A percentile compares a stretch with the other conserved stretches of the same genome.
phyloP scores from a whole-genome alignment of 30 jellyfish, hydroid and myxozoan genomes.

The Aurelia aurita complex sp. Pacific region DNA sequence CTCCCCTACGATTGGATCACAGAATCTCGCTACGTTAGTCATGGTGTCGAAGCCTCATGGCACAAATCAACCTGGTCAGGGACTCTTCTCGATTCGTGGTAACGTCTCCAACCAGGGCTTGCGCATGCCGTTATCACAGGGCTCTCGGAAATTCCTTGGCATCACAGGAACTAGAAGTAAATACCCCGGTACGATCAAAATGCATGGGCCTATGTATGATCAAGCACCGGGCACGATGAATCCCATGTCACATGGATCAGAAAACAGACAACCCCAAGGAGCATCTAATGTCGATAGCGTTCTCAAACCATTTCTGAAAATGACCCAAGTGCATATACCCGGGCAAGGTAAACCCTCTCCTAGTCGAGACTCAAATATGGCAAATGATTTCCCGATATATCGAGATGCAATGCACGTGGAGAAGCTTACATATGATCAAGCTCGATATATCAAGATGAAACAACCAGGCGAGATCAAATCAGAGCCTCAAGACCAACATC shows the following conservation, averaged over 20 bases:
- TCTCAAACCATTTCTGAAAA: not conserved
- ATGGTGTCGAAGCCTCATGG: slow-evolving; percentile 51
- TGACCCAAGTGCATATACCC: slow-evolving; percentile 51
- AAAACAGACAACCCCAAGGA: slow-evolving; percentile 1
- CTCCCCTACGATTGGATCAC: slow-evolving; percentile 43
- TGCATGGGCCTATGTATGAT: slow-evolving; percentile 72
- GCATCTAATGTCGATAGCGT: slow-evolving; percentile 10
- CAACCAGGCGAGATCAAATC: slow-evolving; percentile 37
- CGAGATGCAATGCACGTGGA: slow-evolving; percentile 23
- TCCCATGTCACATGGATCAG: slow-evolving; percentile 32
- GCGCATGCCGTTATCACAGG: slow-evolving; percentile 48
- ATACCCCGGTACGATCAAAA: slow-evolving; percentile 46
- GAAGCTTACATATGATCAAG: slow-evolving; percentile 24
- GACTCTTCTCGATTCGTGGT: slow-evolving; percentile 45
- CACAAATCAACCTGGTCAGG: slow-evolving; percentile 39
- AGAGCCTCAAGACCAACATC: slow-evolving; percentile 54
- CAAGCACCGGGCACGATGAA: slow-evolving; percentile 72
- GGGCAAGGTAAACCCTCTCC: not conserved
- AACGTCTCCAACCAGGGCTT: slow-evolving; percentile 47
- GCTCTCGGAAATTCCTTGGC: slow-evolving; percentile 25
- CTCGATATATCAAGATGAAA: slow-evolving; percentile 22
- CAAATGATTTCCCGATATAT: slow-evolving; percentile 19
- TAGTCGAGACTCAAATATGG: slow-evolving; percentile 23
- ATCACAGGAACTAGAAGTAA: slow-evolving; percentile 10
- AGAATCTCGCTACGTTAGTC: slow-evolving; percentile 52